A percentile compares a stretch with the other conserved stretches of the same genome.
phyloP scores from a whole-genome alignment of 2,797 vertebrate genomes.

The Pseudochromis fuscus region DNA sequence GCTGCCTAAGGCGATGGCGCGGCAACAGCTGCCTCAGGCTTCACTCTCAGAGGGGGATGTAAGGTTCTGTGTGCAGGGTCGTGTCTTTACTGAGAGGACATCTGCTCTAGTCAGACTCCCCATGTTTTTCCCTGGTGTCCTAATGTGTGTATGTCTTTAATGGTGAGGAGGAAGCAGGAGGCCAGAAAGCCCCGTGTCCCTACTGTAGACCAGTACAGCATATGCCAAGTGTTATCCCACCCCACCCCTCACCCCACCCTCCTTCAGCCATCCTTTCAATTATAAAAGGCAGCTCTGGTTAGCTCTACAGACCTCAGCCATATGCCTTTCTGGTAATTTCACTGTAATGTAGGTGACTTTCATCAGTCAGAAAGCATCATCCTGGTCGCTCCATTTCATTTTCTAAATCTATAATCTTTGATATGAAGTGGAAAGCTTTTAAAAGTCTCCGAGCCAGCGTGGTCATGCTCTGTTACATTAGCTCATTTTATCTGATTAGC shows the following conservation, averaged over 20 bases:
- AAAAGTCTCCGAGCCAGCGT: conserved; percentile 15
- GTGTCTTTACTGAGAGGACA: conserved; percentile 72
- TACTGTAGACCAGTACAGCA: conserved; percentile 33
- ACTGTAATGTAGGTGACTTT: conserved; percentile 55
- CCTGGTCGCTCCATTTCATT: conserved; percentile 44
- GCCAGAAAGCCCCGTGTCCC: conserved; percentile 20
- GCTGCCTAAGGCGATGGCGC: conserved; percentile 49
- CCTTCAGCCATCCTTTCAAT: conserved; percentile 33
- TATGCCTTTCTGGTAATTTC: conserved; percentile 38
- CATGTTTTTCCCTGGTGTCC: conserved; percentile 50
- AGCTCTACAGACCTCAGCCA: conserved; percentile 10
- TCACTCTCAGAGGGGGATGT: conserved; percentile 44
- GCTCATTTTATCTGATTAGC: conserved; percentile 53
- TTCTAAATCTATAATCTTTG: conserved; percentile 32
- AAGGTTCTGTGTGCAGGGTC: conserved; percentile 57
- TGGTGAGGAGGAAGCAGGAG: conserved; percentile 43
- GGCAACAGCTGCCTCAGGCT: conserved; percentile 72
- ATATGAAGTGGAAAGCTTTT: conserved; percentile 44
- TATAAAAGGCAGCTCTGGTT: conserved; percentile 27
- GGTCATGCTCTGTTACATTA: conserved; percentile 19
- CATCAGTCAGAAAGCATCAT: conserved; percentile 47
- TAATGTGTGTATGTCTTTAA: conserved; percentile 40
- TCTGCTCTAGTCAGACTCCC: conserved; percentile 70
- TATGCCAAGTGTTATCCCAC: conserved; percentile 38
- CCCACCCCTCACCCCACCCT: background rate